Conservation (phyloP, 2,888 invertebrate species). For the Syrista parreyssii region DNA sequence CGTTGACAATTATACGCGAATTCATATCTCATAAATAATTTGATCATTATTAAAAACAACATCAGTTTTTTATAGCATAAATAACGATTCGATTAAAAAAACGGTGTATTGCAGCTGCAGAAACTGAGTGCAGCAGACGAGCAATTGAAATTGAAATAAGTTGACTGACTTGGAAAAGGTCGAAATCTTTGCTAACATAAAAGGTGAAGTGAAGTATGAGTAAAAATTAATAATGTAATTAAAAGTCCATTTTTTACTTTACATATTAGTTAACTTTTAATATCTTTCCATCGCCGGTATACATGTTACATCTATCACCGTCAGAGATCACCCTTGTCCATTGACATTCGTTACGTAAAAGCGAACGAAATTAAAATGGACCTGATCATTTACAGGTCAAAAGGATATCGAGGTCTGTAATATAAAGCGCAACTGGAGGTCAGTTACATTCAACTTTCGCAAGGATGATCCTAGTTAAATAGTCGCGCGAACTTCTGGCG, state of each 20-base stretch:
- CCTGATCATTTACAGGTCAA: conserved; percentile 16
- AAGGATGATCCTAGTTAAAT: background rate
- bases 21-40: background rate
- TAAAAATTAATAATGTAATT: background rate
- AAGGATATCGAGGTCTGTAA: conserved; percentile 8
- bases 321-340: background rate
- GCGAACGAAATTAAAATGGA: conserved; percentile 28
- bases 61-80: background rate
- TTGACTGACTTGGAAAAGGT: background rate
- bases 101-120: background rate
- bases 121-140: background rate
- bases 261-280: background rate
- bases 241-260: background rate
- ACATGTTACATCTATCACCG: background rate
- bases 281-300: background rate
- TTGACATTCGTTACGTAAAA: conserved; percentile 54
- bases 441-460: conserved; percentile 10
- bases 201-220: background rate
- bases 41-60: background rate
- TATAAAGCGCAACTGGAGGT: conserved; percentile 5
- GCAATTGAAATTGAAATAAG: background rate
- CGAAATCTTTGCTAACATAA: background rate
- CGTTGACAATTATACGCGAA: background rate
- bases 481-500: conserved; percentile 39
- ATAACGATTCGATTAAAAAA: no score